A percentile compares a stretch with the other conserved stretches of the same genome.
Conservation (phyloP, 2,888 invertebrate species). For the Archips crataeganus region DNA sequence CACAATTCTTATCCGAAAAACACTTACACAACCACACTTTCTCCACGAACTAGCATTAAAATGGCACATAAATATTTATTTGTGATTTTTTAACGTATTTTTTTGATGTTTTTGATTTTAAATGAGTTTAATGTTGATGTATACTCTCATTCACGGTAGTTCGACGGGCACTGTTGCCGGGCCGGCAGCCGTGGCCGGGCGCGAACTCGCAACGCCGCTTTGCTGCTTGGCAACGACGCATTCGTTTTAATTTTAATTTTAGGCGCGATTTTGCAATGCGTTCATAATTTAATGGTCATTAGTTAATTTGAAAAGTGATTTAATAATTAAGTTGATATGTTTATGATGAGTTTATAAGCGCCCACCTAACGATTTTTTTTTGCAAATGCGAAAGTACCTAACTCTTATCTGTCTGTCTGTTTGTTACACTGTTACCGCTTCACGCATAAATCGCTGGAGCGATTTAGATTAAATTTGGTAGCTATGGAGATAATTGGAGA, state of each 20-base stretch:
- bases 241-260: conserved; percentile 8
- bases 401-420: too few relatives aligned
- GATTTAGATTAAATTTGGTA: too few relatives aligned
- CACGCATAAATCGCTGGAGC: too few relatives aligned
- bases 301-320: background rate
- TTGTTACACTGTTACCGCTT: too few relatives aligned
- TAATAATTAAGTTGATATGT: background rate
- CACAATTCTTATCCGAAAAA: background rate
- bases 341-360: background rate
- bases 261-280: background rate
- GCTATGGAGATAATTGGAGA: too few relatives aligned
- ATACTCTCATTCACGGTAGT: conserved; percentile 13
- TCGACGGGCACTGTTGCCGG: conserved; percentile 50
- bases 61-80: background rate
- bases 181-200: conserved; percentile 35
- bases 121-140: conserved; percentile 3
- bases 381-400: too few relatives aligned
- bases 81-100: background rate
- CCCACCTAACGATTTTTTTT: too few relatives aligned
- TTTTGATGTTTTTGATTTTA: background rate
- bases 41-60: background rate
- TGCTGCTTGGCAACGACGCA: conserved; percentile 23
- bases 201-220: conserved; percentile 40
- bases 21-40: background rate
- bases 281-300: background rate